Evolutionary conservation across 2,888 invertebrate species (phyloP).

Genomic region (Willowsia nigromaculata): DNA sequence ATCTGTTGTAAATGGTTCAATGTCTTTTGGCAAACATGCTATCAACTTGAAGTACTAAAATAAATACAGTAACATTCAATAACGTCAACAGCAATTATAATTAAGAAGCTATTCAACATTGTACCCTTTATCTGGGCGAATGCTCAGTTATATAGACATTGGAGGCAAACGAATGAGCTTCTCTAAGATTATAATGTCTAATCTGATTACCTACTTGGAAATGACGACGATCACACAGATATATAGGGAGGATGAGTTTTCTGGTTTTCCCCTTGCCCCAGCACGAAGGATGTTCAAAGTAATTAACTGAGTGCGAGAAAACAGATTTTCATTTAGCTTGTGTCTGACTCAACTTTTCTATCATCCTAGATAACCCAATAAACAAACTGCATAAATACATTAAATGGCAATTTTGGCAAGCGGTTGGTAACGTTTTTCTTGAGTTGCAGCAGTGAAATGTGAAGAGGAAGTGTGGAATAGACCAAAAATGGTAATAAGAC

Average conservation of each 20-base stretch:
- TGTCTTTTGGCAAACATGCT: neutral
- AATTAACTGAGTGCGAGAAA: conserved; percentile 51
- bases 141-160: neutral
- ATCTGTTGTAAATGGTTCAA: neutral
- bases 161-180: neutral
- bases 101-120: neutral
- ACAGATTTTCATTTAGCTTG: conserved; percentile 3
- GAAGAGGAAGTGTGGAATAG: neutral
- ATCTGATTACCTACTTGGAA: conserved; percentile 50
- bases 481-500: neutral
- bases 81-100: conserved; percentile 32
- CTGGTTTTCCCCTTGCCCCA: neutral
- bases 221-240: neutral
- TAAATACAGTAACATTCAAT: neutral
- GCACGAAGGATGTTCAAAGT: conserved; percentile 21
- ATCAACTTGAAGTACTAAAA: neutral
- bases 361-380: neutral
- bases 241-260: neutral
- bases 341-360: conserved; percentile 3
- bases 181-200: conserved; percentile 44
- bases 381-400: conserved; percentile 14
- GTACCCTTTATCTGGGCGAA: neutral
- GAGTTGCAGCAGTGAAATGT: neutral
- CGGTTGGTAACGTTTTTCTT: neutral
- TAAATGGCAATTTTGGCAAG: conserved; percentile 27